Base-by-base conservation (phyloP, 92 coral and sea anemone genomes). In the Micromussa lordhowensis region DNA sequence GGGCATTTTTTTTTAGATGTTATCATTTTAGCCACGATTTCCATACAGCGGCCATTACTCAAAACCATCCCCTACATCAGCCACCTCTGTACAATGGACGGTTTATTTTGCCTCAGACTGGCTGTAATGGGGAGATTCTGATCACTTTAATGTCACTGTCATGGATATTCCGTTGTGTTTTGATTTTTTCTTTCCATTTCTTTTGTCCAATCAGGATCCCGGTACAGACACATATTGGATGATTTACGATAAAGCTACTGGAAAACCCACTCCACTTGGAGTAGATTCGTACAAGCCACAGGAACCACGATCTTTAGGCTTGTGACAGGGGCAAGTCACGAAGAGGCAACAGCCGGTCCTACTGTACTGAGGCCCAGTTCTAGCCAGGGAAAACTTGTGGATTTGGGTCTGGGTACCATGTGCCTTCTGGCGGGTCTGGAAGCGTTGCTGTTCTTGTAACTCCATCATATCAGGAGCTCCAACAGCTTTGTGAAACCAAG, bases 181-280 rank as follows among this genome's bases (percentile, higher is more conserved):
- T 7, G 0, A 17, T 58, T 18, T 22, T 22, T 61, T 61, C 29
- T 61, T 1, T 22, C 3, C 68, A 61, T 82, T 53, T 48, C 22
- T 51, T 48, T 82, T 24, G 61, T 24, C 59, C 34, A 30, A 24
- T 74, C 38, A 85, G 82, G 82, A 85, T 40, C 35, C 88, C 9
- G 22, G 53, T 44, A 73, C 79, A 0, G 19, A 32, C 34, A 74
- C 71, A 29, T 75, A 75, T 21, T 75, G 81, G 88, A 69, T 35
- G 77, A 78, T 75, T 59, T 85, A 55, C 31, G 82, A 85, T 22
- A 55, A 78, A 13, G 79, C 36, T 7, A 73, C 88, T 85, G 88
- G 82, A 40, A 75, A 72, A 57, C 58, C 26, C 59, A 73, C 36
- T 4, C 59, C 72, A 54, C 73, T 32, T 35, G 81, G 72, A 32